phyloP scores from a whole-genome alignment of 2,888 invertebrate genomes.

The Creontiades dilutus region DNA sequence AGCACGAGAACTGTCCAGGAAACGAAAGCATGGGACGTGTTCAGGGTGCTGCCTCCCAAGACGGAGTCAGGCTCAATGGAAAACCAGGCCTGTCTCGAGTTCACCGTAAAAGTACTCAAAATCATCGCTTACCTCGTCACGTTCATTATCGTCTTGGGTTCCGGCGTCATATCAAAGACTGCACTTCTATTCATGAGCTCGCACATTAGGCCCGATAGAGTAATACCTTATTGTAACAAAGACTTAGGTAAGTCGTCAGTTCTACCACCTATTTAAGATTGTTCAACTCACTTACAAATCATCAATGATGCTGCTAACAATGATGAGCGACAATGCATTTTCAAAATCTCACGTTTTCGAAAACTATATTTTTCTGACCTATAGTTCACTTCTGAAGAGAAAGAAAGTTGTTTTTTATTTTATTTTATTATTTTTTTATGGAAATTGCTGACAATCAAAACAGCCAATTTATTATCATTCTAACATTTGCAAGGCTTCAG shows the following conservation, averaged over 20 bases:
- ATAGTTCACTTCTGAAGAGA: no score
- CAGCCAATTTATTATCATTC: no score
- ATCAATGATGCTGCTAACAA: no score
- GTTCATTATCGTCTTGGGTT: slow-evolving; percentile 90
- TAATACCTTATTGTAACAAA: slow-evolving; percentile 89
- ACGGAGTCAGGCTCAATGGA: slow-evolving; percentile 93
- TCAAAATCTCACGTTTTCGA: no score
- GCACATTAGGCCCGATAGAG: slow-evolving; percentile 88
- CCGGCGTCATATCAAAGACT: slow-evolving; percentile 93
- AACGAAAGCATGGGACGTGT: slow-evolving; percentile 98
- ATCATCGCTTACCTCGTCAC: slow-evolving; percentile 91
- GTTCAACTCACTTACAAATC: no score
- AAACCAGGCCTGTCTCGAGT: slow-evolving; percentile 90
- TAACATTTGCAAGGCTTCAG: no score
- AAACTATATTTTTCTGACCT: no score
- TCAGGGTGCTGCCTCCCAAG: slow-evolving; percentile 93
- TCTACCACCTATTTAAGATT: no score
- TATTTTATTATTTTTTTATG: no score
- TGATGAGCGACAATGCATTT: no score
- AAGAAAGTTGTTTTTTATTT: no score
- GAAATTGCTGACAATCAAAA: no score
- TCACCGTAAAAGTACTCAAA: slow-evolving; percentile 91
- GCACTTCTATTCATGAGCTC: slow-evolving; percentile 95
- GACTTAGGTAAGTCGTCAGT: slow-evolving; percentile 84
- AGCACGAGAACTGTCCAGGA: slow-evolving; percentile 91